Percentiles rank a stretch among this genome's conserved stretches.
Conservation (phyloP, 2,888 invertebrate genomes). For the Altica lythri region DNA sequence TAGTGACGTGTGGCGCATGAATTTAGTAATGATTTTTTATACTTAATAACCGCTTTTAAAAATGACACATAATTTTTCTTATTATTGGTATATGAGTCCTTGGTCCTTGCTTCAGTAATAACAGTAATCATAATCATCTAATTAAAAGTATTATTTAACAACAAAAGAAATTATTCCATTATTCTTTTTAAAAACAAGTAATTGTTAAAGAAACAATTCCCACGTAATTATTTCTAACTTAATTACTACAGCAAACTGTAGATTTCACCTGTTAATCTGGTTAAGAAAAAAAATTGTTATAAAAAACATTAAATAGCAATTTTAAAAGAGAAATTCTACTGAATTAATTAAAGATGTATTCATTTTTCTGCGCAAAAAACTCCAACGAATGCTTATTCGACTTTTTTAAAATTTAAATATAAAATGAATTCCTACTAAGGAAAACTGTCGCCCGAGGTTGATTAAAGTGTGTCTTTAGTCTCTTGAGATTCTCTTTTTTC, state of each 20-base stretch:
- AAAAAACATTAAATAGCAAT: neutral
- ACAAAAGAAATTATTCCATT: slow-evolving; percentile 1
- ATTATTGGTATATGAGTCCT: slow-evolving; percentile 1
- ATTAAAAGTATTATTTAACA: slow-evolving; percentile 6
- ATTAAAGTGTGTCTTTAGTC: too few species aligned
- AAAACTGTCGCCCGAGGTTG: too few species aligned
- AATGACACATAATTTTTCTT: neutral
- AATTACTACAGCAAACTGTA: neutral
- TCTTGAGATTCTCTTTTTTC: too few species aligned
- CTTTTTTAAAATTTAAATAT: too few species aligned
- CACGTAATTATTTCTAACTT: slow-evolving; percentile 9
- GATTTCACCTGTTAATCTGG: slow-evolving; percentile 6
- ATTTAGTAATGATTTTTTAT: too few species aligned
- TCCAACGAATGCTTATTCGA: too few species aligned
- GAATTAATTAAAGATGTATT: too few species aligned
- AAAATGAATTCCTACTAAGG: too few species aligned
- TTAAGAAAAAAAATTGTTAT: neutral
- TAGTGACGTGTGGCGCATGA: too few species aligned
- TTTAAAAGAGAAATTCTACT: neutral
- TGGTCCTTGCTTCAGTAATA: neutral
- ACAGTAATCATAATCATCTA: slow-evolving; percentile 2
- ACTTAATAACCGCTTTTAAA: neutral
- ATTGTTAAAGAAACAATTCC: slow-evolving; percentile 1
- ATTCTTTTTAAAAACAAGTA: neutral
- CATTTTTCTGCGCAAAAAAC: too few species aligned